Evolutionary conservation across 2,797 vertebrate genomes (phyloP), one percentile per base, ranked within the genome.

Genomic region (Acanthornis magna): DNA sequence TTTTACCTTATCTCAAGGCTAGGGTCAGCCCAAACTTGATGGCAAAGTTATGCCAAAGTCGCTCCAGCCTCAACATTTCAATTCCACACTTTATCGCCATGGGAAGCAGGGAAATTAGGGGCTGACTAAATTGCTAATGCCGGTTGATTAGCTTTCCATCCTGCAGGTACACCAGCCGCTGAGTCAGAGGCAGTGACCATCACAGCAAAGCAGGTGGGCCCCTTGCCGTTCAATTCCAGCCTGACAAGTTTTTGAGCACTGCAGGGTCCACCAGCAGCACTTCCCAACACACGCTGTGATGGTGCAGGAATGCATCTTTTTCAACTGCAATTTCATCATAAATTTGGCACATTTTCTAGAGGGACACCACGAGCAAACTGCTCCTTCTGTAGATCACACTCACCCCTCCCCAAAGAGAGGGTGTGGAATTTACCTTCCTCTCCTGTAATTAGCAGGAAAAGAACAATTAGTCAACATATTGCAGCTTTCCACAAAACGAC

Each of bases 231-330:
- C n/a, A 5, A 26, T 68, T 83, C 62, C 83, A 66, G 72, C 40
- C 4, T 5, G n/a, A 53, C 38, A 20, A 20, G 36, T 4, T 40
- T 79, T 4, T 2, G 23, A 87, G 77, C 86, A 7, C 85, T 34
- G 43, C 71, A 38, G 26, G 55, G 51, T 38, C 54, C 73, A 66
- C 30, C 62, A 30, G 62, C 58, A 91, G 70, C 45, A 25, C 87
- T 51, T 71, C 18, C 40, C 51, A 48, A 66, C 11, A 15, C 16
- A 34, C 3, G 13, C 6, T 0, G 1, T 3, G 12, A 58, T 42
- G 38, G 36, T 4, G 62, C 55, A 80, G 70, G 42, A 67, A 76
- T 7, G 10, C 9, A 25, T 50, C 34, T 13, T 42, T 80, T n/a
- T 29, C 62, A 61, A 10, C 29, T 54, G 62, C 38, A 36, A 30